Evolutionary conservation across 2,888 invertebrate genomes (phyloP), one percentile per base, ranked within the genome.

Genomic region (Eristalis intricaria): DNA sequence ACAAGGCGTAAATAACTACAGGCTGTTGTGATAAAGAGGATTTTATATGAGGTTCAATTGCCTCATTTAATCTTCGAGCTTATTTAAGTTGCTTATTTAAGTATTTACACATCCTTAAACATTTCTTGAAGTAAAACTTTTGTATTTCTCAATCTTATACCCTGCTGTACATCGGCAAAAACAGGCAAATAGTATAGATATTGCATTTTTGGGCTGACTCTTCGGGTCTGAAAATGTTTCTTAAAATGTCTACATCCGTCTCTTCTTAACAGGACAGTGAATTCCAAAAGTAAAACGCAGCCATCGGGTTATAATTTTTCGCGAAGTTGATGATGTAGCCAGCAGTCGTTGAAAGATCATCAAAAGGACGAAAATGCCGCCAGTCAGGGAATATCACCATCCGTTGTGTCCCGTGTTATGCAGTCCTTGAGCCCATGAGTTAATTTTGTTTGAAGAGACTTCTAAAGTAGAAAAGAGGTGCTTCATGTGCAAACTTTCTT

Each of bases 381-480:
- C 58, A 66, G 86, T 61, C 70, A 82, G 40, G 35, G 74, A 69
- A 78, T 77, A 86, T 86, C 77, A 63, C 38, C 81, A 73, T 71
- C 65, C 69, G 65, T 29, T 70, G 74, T 69, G 58, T 71, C 63
- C 38, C 35, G 11, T 50, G n/a, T 35, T 29, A 26, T 64, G 38
- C 65, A 63, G 61, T 68, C 75, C 84, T 75, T 70, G 26, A 73
- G 61, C 58, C 58, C 69, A 76, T 80, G 87, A 87, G 87, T 87
- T 87, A 87, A 87, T 87, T 87, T 87, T 64, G 60, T 87, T 84
- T 87, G 84, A 80, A 87, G 73, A 87, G 75, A 80, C 75, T 84
- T 84, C 58, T 64, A 35, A 79, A 73, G 63, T 43, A 75, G 58
- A 40, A 81, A 81, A 63, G 66, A 83, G 86, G 83, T 87, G 79